Conservation (phyloP, 2,888 invertebrate genomes). For the Agrochola lota region DNA sequence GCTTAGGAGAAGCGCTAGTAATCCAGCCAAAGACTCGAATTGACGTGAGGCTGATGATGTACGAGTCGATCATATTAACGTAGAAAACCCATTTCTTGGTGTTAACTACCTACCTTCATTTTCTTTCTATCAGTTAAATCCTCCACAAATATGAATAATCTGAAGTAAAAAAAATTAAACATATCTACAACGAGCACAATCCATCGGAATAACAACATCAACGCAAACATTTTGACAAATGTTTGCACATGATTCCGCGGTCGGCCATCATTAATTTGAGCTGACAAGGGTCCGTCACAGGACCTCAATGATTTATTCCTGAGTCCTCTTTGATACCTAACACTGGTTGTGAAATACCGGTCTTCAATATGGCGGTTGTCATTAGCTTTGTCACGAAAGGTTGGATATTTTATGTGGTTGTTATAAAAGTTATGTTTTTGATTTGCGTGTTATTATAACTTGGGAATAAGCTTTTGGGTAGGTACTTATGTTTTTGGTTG, state of each 20-base stretch:
- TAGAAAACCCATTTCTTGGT: not conserved
- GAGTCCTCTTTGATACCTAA: conserved; percentile 67
- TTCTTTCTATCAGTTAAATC: not conserved
- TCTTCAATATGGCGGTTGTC: conserved; percentile 56
- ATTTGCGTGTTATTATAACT: not conserved
- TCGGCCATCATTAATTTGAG: conserved; percentile 70
- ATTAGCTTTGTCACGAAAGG: conserved; percentile 62
- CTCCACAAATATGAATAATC: not conserved
- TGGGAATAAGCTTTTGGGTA: not conserved
- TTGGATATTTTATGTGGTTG: conserved; percentile 7
- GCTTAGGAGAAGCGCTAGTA: not conserved
- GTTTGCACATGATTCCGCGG: conserved; percentile 49
- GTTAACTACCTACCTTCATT: not conserved
- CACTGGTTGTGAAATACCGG: conserved; percentile 62
- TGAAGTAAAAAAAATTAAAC: not conserved
- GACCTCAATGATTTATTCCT: conserved; percentile 71
- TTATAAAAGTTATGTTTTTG: not conserved
- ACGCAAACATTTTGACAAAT: conserved; percentile 54
- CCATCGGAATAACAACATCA: conserved; percentile 49
- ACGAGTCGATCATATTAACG: too few relatives aligned
- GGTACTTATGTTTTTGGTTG: not conserved
- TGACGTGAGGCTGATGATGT: not conserved
- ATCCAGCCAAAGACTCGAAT: not conserved
- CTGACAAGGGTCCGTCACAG: conserved; percentile 70
- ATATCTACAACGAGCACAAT: conserved; percentile 14